These are phyloP conservation scores for Sorex araneus DNA, from an alignment of 2,113 vertebrate genomes.

Conservation along the genomic window DNA sequence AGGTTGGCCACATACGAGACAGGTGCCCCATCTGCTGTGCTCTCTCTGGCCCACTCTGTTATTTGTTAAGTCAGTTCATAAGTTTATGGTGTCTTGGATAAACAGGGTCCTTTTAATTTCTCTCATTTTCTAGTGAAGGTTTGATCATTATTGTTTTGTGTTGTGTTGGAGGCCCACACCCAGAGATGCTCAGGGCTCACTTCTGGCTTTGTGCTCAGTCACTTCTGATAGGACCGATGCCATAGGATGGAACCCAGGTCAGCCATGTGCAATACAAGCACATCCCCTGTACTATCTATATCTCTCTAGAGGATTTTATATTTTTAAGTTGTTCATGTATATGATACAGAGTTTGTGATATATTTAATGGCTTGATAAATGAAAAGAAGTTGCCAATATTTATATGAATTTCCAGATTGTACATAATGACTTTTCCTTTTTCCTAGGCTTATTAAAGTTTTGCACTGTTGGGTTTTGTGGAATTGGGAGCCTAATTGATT, in stretches of 20 bases:
- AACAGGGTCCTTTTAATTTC: slow-evolving; percentile 56
- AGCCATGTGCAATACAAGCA: no score
- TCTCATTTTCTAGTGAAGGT: slow-evolving; percentile 66
- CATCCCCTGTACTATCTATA: no score
- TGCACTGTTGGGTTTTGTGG: slow-evolving; percentile 99
- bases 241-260: no score
- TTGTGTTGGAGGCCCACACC: no score
- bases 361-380: slow-evolving; percentile 40
- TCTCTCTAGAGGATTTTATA: no score
- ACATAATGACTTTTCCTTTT: slow-evolving; percentile 76
- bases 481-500: slow-evolving; percentile 98
- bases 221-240: no score
- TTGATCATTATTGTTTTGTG: not conserved
- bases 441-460: slow-evolving; percentile 97
- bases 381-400: slow-evolving; percentile 54
- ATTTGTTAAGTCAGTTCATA: not conserved
- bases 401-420: slow-evolving; percentile 28
- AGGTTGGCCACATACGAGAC: no score
- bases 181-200: no score
- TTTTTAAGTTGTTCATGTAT: slow-evolving; percentile 57
- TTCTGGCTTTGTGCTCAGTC: no score
- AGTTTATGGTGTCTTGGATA: slow-evolving; percentile 7
- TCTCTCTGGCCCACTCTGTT: no score
- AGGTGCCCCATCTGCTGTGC: no score
- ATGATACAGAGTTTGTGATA: not conserved